These are phyloP conservation scores for Gallinago media DNA, from an alignment of 2,113 vertebrate species.

Conservation along the genomic window DNA sequence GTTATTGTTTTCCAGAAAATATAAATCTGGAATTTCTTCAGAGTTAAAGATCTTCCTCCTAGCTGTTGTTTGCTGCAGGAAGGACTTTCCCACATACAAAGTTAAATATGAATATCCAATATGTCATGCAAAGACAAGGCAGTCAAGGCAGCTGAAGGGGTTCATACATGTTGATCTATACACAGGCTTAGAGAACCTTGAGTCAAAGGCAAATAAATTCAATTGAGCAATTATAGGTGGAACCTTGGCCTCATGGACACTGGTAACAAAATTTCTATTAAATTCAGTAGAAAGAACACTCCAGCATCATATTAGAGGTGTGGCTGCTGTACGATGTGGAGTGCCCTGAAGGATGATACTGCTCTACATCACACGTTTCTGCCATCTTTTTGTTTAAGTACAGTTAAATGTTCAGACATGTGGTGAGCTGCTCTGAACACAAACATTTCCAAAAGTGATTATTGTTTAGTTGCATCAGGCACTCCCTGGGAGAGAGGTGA, in stretches of 20 bases:
- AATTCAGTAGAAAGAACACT: background rate
- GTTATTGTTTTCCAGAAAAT: background rate
- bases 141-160: background rate
- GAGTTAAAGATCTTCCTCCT: background rate
- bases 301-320: background rate
- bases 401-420: background rate
- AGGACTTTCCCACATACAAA: background rate
- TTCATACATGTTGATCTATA: background rate
- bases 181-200: background rate
- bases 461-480: background rate
- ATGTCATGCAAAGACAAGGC: background rate
- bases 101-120: background rate
- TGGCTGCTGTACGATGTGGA: accelerated
- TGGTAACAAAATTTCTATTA: background rate
- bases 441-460: background rate
- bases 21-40: background rate
- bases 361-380: background rate
- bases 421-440: background rate
- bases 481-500: accelerated
- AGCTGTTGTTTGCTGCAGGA: background rate
- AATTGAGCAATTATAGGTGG: background rate
- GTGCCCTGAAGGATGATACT: background rate
- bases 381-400: background rate
- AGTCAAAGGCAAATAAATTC: background rate
- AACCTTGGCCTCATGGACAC: background rate